These are phyloP conservation scores for Burhinus bistriatus DNA, from an alignment of 2,113 vertebrate species.

Conservation along the genomic window DNA sequence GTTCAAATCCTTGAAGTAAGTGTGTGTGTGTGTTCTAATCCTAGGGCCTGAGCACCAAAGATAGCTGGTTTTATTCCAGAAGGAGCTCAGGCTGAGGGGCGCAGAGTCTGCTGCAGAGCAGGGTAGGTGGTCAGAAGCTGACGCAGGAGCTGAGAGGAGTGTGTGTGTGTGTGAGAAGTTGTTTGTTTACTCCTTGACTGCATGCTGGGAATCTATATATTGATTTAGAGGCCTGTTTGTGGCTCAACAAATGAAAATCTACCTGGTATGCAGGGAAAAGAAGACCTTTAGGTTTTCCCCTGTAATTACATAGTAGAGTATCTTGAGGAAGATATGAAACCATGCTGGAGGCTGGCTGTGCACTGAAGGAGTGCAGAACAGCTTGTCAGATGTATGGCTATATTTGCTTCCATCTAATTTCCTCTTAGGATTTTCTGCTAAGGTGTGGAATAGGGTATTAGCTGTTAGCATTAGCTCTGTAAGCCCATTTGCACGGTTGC, in stretches of 20 bases:
- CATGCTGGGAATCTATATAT: neutral
- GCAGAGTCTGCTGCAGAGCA: fast-evolving
- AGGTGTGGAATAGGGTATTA: neutral
- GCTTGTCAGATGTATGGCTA: neutral
- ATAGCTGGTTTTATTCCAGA: neutral
- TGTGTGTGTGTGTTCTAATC: too few species aligned
- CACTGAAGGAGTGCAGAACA: neutral
- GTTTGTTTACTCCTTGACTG: neutral
- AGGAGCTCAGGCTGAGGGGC: neutral
- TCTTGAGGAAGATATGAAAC: neutral
- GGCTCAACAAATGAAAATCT: neutral
- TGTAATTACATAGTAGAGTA: neutral
- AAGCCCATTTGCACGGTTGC: neutral
- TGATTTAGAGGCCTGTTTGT: constrained; percentile 11
- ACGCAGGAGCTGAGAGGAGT: neutral
- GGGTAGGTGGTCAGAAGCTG: neutral
- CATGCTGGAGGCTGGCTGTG: neutral
- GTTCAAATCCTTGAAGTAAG: neutral
- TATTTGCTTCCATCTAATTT: constrained; percentile 1
- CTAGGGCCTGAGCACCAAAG: neutral
- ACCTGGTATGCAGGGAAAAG: neutral
- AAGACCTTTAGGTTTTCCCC: neutral
- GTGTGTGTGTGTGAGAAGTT: neutral
- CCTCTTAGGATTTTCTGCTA: neutral
- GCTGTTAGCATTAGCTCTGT: neutral